Evolutionary conservation across 2,113 vertebrate genomes (phyloP), one percentile per base, ranked within the genome.

Genomic region (Petaurus breviceps): DNA sequence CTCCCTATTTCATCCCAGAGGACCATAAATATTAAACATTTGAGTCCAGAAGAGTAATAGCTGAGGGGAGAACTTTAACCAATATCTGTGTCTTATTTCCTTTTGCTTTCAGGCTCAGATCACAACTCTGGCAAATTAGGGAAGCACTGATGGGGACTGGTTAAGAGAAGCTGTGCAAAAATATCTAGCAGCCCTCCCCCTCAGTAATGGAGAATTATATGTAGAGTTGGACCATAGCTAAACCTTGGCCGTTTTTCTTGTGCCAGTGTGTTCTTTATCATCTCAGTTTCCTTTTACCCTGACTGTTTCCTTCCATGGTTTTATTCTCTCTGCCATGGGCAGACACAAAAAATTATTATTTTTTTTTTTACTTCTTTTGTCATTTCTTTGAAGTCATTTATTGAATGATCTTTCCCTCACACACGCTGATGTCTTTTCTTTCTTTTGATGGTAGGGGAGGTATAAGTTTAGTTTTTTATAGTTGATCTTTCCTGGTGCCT

Each of bases 331-430:
- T 94, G 0, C 51, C 91, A 77, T 95, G 57, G 94, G 93, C 55
- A 5, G 89, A 94, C 96, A 51, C 51, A 91, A 94, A 92, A 68
- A 51, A 51, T 11, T 49, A 49, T 49, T 49, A 49, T 51, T 51
- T 11, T 51, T 51, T 51, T 51, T 51, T 51, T 11, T 11, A 51
- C 11, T 51, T 51, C 94, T 25, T 94, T 96, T 97, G 93, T 14
- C 25, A 93, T 91, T 96, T 91, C 19, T 90, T 96, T 52, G 68
- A 90, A 90, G 93, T 90, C 96, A 92, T 96, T 97, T 97, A 57
- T 95, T 96, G 96, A 95, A 51, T 0, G 0, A 2, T 93, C 8
- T 54, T 51, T 93, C 8, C 2, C 10, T 25, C 46, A 12, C 14
- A 0, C 0, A 8, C 25, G n/a, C 31, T 53, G 2, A 0, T 2